phyloP scores from a whole-genome alignment of 2,113 vertebrate genomes.

The Campylomormyrus numenius region DNA sequence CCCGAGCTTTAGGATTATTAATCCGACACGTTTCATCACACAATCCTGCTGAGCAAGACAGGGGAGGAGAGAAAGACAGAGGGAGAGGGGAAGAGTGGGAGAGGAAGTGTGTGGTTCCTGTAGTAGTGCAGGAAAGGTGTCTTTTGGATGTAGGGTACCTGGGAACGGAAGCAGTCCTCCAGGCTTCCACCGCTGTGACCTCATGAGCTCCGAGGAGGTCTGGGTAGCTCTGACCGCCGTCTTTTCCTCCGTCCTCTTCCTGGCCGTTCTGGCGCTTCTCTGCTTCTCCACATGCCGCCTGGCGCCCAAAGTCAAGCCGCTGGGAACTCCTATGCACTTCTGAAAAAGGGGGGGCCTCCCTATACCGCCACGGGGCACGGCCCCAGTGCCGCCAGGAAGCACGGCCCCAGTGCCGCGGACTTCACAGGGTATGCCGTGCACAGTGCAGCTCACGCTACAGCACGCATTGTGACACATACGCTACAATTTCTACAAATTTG shows the following conservation, averaged over 20 bases:
- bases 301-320: conserved; percentile 44
- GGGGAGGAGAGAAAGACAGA: not conserved
- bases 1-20: not conserved
- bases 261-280: conserved; percentile 49
- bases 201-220: conserved; percentile 39
- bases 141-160: not conserved
- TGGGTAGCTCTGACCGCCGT: conserved; percentile 43
- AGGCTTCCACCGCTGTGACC: not conserved
- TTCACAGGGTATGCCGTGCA: not conserved
- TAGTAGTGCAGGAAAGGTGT: not conserved
- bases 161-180: not conserved
- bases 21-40: not conserved
- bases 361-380: not conserved
- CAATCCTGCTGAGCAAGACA: not conserved
- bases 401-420: not conserved
- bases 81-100: not conserved
- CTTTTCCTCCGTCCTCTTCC: conserved; percentile 40
- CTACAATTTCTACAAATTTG: not conserved
- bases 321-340: conserved; percentile 49
- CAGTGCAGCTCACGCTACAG: not conserved
- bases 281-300: conserved; percentile 65
- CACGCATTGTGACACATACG: not conserved
- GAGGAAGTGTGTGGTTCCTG: not conserved
- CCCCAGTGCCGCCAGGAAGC: not conserved
- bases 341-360: conserved; percentile 28